Conservation (phyloP, 2,888 invertebrate species). For the Drosophila longiperda region DNA sequence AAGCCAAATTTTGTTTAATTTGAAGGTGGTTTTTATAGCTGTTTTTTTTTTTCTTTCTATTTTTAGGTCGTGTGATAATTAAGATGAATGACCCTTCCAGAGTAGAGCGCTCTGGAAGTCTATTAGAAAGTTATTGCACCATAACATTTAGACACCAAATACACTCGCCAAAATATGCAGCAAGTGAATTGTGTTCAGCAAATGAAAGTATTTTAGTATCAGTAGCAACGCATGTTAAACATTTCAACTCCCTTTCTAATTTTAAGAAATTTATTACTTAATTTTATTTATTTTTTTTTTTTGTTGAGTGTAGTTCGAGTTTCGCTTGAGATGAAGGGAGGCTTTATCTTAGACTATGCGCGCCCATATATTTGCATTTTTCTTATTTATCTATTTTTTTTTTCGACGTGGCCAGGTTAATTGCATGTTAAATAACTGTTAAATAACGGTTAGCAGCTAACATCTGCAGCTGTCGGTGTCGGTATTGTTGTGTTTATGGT, state of each 20-base stretch:
- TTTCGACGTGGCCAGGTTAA: slow-evolving; percentile 60
- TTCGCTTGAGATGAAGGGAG: slow-evolving; percentile 23
- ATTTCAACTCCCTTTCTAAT: background rate
- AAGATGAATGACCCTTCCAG: slow-evolving; percentile 74
- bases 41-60: background rate
- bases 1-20: slow-evolving; percentile 61
- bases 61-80: slow-evolving; percentile 71
- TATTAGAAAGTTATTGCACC: slow-evolving; percentile 78
- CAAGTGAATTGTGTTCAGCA: background rate
- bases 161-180: background rate
- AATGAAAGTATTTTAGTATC: background rate
- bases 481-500: slow-evolving; percentile 47
- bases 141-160: slow-evolving; percentile 51
- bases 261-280: background rate
- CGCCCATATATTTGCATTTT: slow-evolving; percentile 63
- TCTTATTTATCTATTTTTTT: slow-evolving; percentile 30
- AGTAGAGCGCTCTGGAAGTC: slow-evolving; percentile 17
- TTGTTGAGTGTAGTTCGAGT: slow-evolving; percentile 11
- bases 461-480: slow-evolving; percentile 43
- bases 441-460: slow-evolving; percentile 67
- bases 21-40: slow-evolving; percentile 49
- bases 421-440: slow-evolving; percentile 80
- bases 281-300: background rate
- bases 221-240: background rate
- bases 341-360: slow-evolving; percentile 32